Evolutionary conservation across 1,140 invertebrate genomes (phyloP).

Genomic region (Megalopta genalis): DNA sequence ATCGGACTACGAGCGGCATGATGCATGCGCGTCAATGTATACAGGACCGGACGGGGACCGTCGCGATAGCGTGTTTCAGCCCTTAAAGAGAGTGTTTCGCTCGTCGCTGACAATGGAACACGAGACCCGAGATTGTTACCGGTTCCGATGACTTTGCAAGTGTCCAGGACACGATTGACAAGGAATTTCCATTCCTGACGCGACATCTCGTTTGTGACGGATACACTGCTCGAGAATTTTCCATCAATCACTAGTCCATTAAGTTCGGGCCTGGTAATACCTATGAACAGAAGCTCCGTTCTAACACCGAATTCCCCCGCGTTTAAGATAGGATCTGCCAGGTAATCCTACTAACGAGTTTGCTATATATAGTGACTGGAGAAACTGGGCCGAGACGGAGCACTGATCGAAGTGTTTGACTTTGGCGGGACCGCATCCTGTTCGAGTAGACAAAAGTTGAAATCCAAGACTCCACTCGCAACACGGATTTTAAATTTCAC

Average conservation of each 20-base stretch:
- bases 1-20: too few species aligned
- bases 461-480: not conserved
- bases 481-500: too few species aligned
- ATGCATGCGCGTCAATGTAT: too few species aligned
- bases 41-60: too few species aligned
- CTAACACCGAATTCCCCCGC: constrained; percentile 10
- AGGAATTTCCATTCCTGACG: not conserved
- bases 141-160: not conserved
- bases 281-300: not conserved
- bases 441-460: not conserved
- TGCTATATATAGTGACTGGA: not conserved
- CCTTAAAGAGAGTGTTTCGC: too few species aligned
- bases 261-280: not conserved
- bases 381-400: not conserved
- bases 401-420: not conserved
- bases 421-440: not conserved
- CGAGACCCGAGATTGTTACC: not conserved
- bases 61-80: too few species aligned
- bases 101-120: not conserved
- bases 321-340: not conserved
- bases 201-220: not conserved
- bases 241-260: not conserved
- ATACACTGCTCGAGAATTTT: not conserved
- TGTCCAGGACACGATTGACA: not conserved
- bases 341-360: constrained; percentile 7